Evolutionary conservation across 2,797 vertebrate species (phyloP).

Genomic region (Phalanger gymnotis): DNA sequence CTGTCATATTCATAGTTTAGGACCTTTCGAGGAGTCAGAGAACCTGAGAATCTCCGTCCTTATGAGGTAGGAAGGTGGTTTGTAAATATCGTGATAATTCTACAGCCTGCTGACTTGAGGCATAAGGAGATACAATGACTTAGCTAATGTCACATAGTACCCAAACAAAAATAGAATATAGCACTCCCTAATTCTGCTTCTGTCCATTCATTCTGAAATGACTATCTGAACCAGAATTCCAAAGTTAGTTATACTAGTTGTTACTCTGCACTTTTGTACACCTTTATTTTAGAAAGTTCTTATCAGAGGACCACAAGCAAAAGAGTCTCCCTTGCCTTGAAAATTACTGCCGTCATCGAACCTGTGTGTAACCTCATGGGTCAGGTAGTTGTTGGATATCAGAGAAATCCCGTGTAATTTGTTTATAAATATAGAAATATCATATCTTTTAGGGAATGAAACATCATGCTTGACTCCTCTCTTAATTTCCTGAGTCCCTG

Average conservation of each 20-base stretch:
- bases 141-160: background rate
- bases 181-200: background rate
- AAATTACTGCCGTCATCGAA: background rate
- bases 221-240: fast-evolving
- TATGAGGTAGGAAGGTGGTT: background rate
- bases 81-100: background rate
- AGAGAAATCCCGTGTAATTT: background rate
- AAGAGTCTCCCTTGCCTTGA: background rate
- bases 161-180: background rate
- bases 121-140: background rate
- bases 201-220: background rate
- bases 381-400: background rate
- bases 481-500: background rate
- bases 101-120: background rate
- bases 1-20: background rate
- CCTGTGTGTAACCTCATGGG: background rate
- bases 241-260: background rate
- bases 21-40: background rate
- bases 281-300: background rate
- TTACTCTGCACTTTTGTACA: background rate
- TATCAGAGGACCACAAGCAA: background rate
- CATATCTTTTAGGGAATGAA: background rate
- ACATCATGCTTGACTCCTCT: background rate
- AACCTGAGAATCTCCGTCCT: background rate
- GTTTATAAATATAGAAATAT: background rate